These are phyloP conservation scores for Zeus faber DNA, from an alignment of 2,113 vertebrate species.

Conservation along the genomic window DNA sequence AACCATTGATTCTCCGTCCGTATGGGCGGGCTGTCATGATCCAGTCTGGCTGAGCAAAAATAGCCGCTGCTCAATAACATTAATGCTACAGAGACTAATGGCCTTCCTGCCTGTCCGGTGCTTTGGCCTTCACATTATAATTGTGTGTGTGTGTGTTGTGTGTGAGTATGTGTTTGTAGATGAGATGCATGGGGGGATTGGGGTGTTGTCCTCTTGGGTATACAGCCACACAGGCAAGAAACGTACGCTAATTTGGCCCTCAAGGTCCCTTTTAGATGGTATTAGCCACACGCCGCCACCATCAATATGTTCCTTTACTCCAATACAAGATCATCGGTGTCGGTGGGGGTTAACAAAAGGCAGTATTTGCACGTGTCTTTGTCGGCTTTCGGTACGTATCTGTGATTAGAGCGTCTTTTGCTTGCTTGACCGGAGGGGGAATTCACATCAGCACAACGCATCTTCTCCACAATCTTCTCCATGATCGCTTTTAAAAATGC, in stretches of 20 bases:
- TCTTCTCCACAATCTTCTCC: slow-evolving; percentile 6
- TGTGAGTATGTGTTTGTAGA: neutral
- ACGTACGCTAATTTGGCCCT: slow-evolving; percentile 7
- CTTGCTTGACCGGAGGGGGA: slow-evolving; percentile 13
- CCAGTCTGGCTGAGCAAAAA: too few relatives aligned
- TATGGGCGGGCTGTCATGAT: too few relatives aligned
- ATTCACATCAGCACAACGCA: neutral
- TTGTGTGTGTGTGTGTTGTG: neutral
- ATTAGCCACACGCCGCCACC: slow-evolving; percentile 7
- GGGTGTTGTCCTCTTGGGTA: neutral
- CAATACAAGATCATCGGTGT: too few relatives aligned
- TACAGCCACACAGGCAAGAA: slow-evolving; percentile 4
- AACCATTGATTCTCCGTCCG: too few relatives aligned
- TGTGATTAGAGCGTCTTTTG: neutral
- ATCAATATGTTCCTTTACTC: neutral
- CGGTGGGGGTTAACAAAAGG: too few relatives aligned
- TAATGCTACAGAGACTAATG: too few relatives aligned
- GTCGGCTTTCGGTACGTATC: too few relatives aligned
- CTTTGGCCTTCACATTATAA: too few relatives aligned
- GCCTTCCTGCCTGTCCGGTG: too few relatives aligned
- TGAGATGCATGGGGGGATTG: neutral
- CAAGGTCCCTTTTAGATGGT: slow-evolving; percentile 3
- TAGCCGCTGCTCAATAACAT: too few relatives aligned
- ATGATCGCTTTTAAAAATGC: neutral
- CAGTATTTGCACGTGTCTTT: too few relatives aligned